These are phyloP conservation scores for Hemichromis elongatus DNA, from an alignment of 2,113 vertebrate genomes.

Conservation along the genomic window DNA sequence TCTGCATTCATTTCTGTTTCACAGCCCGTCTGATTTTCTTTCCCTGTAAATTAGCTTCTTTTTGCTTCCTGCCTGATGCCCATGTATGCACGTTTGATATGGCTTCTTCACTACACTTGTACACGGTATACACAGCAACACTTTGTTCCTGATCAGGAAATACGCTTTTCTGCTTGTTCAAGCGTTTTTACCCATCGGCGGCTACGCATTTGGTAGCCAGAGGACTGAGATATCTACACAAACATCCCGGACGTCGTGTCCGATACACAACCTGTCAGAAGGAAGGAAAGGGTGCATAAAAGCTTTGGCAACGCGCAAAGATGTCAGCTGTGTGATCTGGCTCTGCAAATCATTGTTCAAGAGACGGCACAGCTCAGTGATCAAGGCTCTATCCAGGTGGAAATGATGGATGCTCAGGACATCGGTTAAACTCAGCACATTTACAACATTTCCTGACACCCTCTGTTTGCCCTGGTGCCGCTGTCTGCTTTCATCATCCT, in stretches of 20 bases:
- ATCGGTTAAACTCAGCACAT: conserved; percentile 48
- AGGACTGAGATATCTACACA: neutral
- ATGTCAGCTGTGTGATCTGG: conserved; percentile 9
- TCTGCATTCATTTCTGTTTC: neutral
- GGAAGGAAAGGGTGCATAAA: neutral
- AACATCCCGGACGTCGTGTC: neutral
- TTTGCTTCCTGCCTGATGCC: neutral
- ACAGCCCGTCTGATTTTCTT: neutral
- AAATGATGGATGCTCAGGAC: conserved; percentile 49
- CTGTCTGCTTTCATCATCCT: conserved; percentile 21
- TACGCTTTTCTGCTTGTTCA: neutral
- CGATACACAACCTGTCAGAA: neutral
- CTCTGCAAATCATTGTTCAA: conserved; percentile 39
- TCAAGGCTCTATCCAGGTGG: conserved; percentile 50
- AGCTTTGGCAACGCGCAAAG: neutral
- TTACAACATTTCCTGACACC: conserved; percentile 26
- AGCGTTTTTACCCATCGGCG: neutral
- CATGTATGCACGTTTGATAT: neutral
- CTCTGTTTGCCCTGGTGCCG: neutral
- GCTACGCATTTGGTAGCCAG: neutral
- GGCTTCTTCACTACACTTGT: neutral
- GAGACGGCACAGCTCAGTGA: conserved; percentile 27
- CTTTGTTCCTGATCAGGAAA: conserved; percentile 11
- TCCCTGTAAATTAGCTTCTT: neutral
- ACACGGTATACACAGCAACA: neutral